Evolutionary conservation across 2,888 invertebrate genomes (phyloP), one percentile per base, ranked within the genome.

Genomic region (Drosophila robusta): DNA sequence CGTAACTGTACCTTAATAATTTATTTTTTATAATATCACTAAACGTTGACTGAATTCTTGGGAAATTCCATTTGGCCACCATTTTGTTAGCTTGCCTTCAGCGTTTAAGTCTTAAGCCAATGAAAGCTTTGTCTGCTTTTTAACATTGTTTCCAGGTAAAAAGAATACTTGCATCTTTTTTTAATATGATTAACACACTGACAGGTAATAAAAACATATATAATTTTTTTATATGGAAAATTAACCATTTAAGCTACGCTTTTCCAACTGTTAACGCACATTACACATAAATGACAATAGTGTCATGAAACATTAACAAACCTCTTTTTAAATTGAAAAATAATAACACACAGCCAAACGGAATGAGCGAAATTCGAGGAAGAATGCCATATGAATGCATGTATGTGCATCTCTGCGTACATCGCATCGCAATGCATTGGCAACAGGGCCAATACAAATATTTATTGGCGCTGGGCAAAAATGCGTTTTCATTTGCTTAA

Each of bases 381-480:
- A 49, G 29, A 22, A 26, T 11, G 41, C 16, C 16, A 5, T 47
- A 1, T 26, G 18, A n/a, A 14, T n/a, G n/a, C 38, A 7, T 32
- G 29, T 14, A 4, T n/a, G n/a, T 16, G n/a, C 16, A 32, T 34
- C 4, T 36, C 34, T 44, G 9, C 24, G 32, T 34, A 22, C 44
- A 38, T 14, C 14, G 3, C 11, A 41, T 14, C 8, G 36, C 6
- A 11, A n/a, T 8, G 39, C 16, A 34, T 24, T n/a, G n/a, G n/a
- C 18, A 18, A 18, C 58, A 36, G 26, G 18, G 45, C 58, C 54
- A 78, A 74, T 16, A 56, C 58, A 78, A 84, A 84, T 78, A 82
- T 84, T 78, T 81, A 71, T 80, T 73, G 56, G 26, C 65, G 14
- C 46, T 49, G 63, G 24, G 41, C 62, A 50, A 62, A 74, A 71